Conservation (phyloP, 2,888 invertebrate species). For the Sturmia bella region DNA sequence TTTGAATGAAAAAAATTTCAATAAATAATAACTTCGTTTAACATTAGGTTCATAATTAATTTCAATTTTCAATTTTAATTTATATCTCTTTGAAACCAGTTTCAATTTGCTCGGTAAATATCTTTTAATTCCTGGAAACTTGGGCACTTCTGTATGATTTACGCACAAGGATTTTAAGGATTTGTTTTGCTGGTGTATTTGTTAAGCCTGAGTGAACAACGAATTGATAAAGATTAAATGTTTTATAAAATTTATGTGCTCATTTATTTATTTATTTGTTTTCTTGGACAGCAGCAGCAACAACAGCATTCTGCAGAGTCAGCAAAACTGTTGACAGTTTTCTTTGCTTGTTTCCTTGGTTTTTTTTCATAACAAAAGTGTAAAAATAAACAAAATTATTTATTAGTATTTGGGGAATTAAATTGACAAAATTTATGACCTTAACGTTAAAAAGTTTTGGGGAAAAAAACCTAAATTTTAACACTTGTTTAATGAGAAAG, state of each 20-base stretch:
- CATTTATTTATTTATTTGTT: slow-evolving; percentile 34
- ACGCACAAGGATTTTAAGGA: slow-evolving; percentile 2
- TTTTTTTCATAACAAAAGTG: background rate
- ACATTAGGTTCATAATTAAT: too few species aligned
- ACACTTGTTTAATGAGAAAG: background rate
- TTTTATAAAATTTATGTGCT: slow-evolving; percentile 43
- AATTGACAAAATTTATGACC: slow-evolving; percentile 47
- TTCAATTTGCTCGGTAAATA: background rate
- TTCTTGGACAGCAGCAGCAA: background rate
- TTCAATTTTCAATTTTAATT: background rate
- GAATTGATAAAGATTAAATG: slow-evolving; percentile 53
- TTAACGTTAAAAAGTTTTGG: background rate
- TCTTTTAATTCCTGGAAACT: background rate
- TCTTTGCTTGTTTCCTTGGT: background rate
- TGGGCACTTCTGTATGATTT: slow-evolving; percentile 17
- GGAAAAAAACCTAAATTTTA: background rate
- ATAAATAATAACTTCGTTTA: too few species aligned
- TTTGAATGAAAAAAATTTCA: too few species aligned
- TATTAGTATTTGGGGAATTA: slow-evolving; percentile 46
- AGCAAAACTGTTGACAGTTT: slow-evolving; percentile 57
- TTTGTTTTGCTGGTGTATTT: slow-evolving; percentile 23
- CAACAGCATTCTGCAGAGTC: background rate
- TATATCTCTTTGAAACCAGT: background rate
- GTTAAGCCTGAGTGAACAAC: slow-evolving; percentile 48
- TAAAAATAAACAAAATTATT: slow-evolving; percentile 45